Base-by-base conservation (phyloP, 2,797 vertebrate species). In the Petrocephalus sullivani region DNA sequence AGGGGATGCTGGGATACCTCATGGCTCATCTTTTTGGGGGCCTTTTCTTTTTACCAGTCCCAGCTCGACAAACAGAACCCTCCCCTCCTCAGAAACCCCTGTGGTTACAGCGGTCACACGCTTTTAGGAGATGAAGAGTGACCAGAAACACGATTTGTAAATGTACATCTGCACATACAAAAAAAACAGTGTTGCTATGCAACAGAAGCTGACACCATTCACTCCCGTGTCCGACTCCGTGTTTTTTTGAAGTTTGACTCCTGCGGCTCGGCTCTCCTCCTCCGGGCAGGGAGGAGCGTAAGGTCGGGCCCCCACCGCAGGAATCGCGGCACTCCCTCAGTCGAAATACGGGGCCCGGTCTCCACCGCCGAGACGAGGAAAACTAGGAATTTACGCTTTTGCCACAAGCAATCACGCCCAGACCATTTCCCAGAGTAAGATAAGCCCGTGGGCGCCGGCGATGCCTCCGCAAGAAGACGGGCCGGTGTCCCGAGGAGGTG, bases 141-240 rank as follows among this genome's bases (percentile, higher is more conserved):
- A n/a, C n/a, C 49, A 83, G 49, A 21, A 49, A 53, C 81, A 41
- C 53, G 16, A 78, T 83, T 53, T 51, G 41, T 23, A 83, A 83
- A 83, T 51, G 81, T 78, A 8, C 71, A 46, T 78, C 71, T 46
- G 64, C 28, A 14, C 28, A 67, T 12, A 37, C 71, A 78, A 14
- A 78, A 78, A 78, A 78, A 16, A 14, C 71, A 28, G 2, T 83
- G 81, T 83, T 83, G 81, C 81, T 83, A 83, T 83, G 81, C 81
- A 53, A 83, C 81, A 53, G 49, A 83, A 83, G 51, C 81, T 83
- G 49, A 23, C 81, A 83, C 28, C 19, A 46, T 21, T 19, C n/a
- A 51, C 81, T 51, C 19, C 71, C 41, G 71, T n/a, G 37, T 46
- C 37, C 33, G 6, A 37, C 71, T 78, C 71, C 46, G 41, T 78